These are phyloP conservation scores for Zaprionus kolodkinae DNA, from an alignment of 1,140 invertebrate genomes.

Conservation along the genomic window DNA sequence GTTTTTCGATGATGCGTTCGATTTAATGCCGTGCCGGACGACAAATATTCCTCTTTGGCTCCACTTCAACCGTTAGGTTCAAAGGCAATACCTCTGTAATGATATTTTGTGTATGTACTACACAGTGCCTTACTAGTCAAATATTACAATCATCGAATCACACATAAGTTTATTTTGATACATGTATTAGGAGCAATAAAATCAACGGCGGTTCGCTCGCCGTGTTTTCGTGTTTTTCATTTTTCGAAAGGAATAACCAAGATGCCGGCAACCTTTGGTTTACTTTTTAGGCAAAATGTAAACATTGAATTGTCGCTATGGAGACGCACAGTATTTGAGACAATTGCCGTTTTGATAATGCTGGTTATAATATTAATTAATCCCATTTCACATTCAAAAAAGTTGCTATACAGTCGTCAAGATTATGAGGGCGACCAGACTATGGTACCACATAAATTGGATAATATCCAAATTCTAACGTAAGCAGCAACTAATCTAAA, in stretches of 20 bases:
- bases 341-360: slow-evolving; percentile 49
- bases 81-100: neutral
- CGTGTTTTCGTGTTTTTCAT: neutral
- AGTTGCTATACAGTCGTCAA: slow-evolving; percentile 36
- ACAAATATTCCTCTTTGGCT: neutral
- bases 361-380: slow-evolving; percentile 57
- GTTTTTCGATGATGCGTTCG: neutral
- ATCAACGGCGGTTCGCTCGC: slow-evolving; percentile 1
- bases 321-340: slow-evolving; percentile 55
- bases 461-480: slow-evolving; percentile 55
- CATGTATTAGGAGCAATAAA: slow-evolving; percentile 12
- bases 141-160: neutral
- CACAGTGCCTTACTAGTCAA: slow-evolving; percentile 27
- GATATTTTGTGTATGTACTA: neutral
- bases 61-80: neutral
- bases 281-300: slow-evolving; percentile 62
- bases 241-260: slow-evolving; percentile 8
- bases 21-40: neutral
- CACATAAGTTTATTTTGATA: slow-evolving; percentile 21
- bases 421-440: slow-evolving; percentile 25
- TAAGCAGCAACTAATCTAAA: slow-evolving; percentile 40
- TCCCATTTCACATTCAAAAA: slow-evolving; percentile 60
- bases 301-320: slow-evolving; percentile 58
- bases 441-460: slow-evolving; percentile 49
- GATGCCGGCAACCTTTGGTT: slow-evolving; percentile 59